Percentiles rank a stretch among this genome's conserved stretches.
Evolutionary conservation across 2,888 invertebrate genomes (phyloP).

Genomic region (Ennomos quercinarius): DNA sequence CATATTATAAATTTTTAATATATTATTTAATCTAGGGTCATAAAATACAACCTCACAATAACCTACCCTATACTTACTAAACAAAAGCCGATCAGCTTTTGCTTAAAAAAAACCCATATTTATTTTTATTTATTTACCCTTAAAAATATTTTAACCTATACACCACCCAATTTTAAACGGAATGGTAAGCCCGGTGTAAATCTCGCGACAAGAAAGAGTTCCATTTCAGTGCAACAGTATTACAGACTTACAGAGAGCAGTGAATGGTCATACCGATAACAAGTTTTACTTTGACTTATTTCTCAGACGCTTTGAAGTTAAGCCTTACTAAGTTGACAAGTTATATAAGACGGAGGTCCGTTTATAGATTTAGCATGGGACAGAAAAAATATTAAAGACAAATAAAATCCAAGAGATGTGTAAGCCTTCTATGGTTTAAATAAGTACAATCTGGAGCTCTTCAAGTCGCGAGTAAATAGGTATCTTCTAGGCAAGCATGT

Average conservation of each 20-base stretch:
- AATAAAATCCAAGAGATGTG: no score
- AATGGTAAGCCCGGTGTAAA: slow-evolving; percentile 4
- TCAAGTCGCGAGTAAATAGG: no score
- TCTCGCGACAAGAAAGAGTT: slow-evolving; percentile 8
- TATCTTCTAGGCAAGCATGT: no score
- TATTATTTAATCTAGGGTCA: no score
- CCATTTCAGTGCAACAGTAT: slow-evolving; percentile 10
- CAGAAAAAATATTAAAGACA: neutral
- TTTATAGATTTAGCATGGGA: neutral
- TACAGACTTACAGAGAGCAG: slow-evolving; percentile 15
- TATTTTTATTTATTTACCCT: no score
- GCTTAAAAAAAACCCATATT: no score
- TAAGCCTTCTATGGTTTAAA: no score
- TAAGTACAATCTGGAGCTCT: no score
- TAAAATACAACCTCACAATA: no score
- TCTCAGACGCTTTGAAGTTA: slow-evolving; percentile 20
- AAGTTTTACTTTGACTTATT: slow-evolving; percentile 37
- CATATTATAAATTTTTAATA: no score
- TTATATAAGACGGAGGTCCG: slow-evolving; percentile 9
- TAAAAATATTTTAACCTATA: neutral
- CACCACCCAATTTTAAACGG: neutral
- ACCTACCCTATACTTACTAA: no score
- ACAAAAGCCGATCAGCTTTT: no score
- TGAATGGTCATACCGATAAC: slow-evolving; percentile 38
- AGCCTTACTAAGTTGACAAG: slow-evolving; percentile 26